phyloP scores from a whole-genome alignment of 2,888 invertebrate genomes.

The Caprella mutica region DNA sequence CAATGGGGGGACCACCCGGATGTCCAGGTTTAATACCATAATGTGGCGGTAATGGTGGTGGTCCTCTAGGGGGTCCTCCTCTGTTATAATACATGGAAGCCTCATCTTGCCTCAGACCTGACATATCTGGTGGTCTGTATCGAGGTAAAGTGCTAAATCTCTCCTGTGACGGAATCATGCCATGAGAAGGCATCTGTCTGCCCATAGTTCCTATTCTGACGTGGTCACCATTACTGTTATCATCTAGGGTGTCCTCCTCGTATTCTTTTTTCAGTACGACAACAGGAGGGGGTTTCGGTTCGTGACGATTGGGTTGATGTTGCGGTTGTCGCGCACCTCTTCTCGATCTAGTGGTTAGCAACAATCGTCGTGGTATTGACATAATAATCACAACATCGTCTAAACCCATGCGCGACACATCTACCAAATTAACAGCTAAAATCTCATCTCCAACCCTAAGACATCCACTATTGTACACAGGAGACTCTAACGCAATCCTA shows the following conservation, averaged over 20 bases:
- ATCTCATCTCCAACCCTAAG: slow-evolving; percentile 95
- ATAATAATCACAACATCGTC: slow-evolving; percentile 99
- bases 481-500: slow-evolving; percentile 84
- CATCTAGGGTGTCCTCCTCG: slow-evolving; percentile 58
- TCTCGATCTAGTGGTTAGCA: slow-evolving; percentile 76
- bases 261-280: slow-evolving; percentile 78
- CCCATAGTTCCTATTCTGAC: slow-evolving; percentile 46
- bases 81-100: slow-evolving; percentile 26
- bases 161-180: slow-evolving; percentile 17
- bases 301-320: slow-evolving; percentile 39
- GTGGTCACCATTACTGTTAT: slow-evolving; percentile 69
- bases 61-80: slow-evolving; percentile 21
- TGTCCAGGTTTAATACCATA: slow-evolving; percentile 39
- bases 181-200: slow-evolving; percentile 33
- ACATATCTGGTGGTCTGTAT: slow-evolving; percentile 32
- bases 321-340: slow-evolving; percentile 35
- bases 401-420: slow-evolving; percentile 92
- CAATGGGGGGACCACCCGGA: slow-evolving; percentile 46
- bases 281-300: slow-evolving; percentile 74
- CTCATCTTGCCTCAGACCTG: slow-evolving; percentile 26
- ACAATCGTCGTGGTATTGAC: slow-evolving; percentile 92
- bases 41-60: slow-evolving; percentile 13
- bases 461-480: slow-evolving; percentile 93
- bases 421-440: slow-evolving; percentile 92
- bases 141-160: slow-evolving; percentile 33